Percentiles rank a stretch among this genome's conserved stretches.
These are phyloP conservation scores for Papilio aristodemus DNA, from an alignment of 1,140 invertebrate species.

Conservation along the genomic window DNA sequence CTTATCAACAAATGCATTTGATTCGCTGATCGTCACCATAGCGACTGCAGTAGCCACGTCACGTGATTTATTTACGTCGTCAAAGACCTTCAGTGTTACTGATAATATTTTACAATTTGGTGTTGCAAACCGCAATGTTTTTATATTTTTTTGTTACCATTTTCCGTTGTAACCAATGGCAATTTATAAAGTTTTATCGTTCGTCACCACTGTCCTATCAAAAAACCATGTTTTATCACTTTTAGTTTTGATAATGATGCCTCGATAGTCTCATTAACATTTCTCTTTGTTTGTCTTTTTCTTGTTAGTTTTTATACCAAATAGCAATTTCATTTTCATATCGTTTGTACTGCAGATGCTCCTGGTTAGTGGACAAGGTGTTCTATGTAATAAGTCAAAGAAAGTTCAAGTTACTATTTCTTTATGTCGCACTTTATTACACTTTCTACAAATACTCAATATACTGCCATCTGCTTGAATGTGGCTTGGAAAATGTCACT, in stretches of 20 bases:
- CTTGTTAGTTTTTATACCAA: background rate
- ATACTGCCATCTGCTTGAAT: no score
- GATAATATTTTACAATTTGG: background rate
- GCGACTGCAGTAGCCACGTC: background rate
- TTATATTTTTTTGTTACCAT: background rate
- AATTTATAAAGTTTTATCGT: slow-evolving; percentile 12
- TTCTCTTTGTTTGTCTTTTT: slow-evolving; percentile 1
- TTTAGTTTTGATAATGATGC: background rate
- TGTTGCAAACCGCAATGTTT: background rate
- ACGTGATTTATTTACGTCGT: background rate
- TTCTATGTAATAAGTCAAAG: no score
- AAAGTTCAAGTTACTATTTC: no score
- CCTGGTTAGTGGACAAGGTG: no score
- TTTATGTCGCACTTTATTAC: no score
- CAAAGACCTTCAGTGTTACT: slow-evolving; percentile 3
- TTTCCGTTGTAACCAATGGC: background rate
- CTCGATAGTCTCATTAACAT: background rate
- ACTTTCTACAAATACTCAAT: no score
- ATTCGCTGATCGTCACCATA: background rate
- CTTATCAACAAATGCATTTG: background rate
- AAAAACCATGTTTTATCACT: slow-evolving; percentile 2
- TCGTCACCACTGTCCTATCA: slow-evolving; percentile 1
- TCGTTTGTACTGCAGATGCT: no score
- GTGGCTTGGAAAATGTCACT: no score
- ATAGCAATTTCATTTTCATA: slow-evolving; percentile 2